Percentiles rank a stretch among this genome's conserved stretches.
Conservation (phyloP, 2,888 invertebrate species). For the Linyphia triangularis region DNA sequence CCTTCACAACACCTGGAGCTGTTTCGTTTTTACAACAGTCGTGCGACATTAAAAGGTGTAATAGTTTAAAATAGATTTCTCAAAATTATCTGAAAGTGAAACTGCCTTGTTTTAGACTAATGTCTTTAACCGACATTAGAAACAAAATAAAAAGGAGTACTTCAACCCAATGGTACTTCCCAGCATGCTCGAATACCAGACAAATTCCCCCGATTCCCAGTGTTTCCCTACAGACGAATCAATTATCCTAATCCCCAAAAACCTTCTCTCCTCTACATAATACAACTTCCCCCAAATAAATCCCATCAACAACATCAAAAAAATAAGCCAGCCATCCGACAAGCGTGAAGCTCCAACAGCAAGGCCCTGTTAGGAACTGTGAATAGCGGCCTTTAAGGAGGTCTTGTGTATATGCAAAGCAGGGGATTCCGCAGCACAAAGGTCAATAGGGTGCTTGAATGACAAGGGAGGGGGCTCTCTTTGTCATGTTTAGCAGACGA, state of each 20-base stretch:
- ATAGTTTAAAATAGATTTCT: too few relatives aligned
- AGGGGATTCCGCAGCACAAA: slow-evolving; percentile 59
- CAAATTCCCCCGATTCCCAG: not conserved
- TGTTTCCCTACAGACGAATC: not conserved
- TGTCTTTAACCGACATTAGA: too few relatives aligned
- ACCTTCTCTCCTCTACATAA: not conserved
- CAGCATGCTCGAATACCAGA: not conserved
- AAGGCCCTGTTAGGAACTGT: not conserved
- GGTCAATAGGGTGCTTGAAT: slow-evolving; percentile 70
- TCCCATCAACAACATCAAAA: not conserved
- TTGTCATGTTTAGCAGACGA: slow-evolving; percentile 70
- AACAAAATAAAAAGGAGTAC: too few relatives aligned
- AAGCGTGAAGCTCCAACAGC: not conserved
- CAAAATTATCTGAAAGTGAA: too few relatives aligned
- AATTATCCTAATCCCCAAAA: not conserved
- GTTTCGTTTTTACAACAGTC: too few relatives aligned
- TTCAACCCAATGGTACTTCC: not conserved
- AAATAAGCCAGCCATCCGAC: not conserved
- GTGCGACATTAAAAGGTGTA: too few relatives aligned
- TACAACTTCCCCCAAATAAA: not conserved
- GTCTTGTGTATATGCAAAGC: slow-evolving; percentile 71
- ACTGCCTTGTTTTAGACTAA: too few relatives aligned
- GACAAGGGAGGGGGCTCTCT: slow-evolving; percentile 50
- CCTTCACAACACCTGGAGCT: too few relatives aligned
- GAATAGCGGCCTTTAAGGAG: slow-evolving; percentile 45